A percentile compares a stretch with the other conserved stretches of the same genome.
phyloP scores from a whole-genome alignment of 1,140 invertebrate species.

The Armadillidium nasatum region DNA sequence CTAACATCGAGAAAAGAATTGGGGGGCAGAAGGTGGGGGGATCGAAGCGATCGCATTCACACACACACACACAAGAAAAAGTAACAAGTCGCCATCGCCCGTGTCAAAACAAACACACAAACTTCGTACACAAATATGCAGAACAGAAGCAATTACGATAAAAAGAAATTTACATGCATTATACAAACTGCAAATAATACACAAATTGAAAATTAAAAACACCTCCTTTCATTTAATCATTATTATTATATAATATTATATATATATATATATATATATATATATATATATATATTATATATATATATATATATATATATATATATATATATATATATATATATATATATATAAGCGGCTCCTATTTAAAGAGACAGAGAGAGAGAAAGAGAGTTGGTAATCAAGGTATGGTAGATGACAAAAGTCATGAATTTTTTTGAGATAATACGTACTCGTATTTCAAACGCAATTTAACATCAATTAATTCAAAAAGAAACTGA shows the following conservation, averaged over 20 bases:
- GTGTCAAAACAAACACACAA: not conserved
- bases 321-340: constrained; percentile 15
- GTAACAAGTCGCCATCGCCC: not conserved
- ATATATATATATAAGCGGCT: no score
- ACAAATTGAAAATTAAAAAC: no score
- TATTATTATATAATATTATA: not conserved
- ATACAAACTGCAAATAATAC: no score
- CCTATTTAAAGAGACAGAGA: no score
- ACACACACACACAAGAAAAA: not conserved
- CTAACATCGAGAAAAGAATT: not conserved
- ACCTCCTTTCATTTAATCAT: not conserved
- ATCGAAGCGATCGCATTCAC: not conserved
- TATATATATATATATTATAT: not conserved
- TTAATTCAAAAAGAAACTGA: not conserved
- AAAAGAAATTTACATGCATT: no score
- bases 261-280: constrained; percentile 18
- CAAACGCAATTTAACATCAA: no score
- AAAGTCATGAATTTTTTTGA: no score
- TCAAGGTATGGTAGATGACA: no score
- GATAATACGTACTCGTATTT: no score
- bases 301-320: constrained; percentile 20
- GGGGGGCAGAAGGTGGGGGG: not conserved
- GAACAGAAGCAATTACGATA: no score
- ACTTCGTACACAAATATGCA: no score
- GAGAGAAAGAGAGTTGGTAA: no score